These are phyloP conservation scores for Zaprionus gabonicus DNA, from an alignment of 1,140 invertebrate genomes.

Conservation along the genomic window DNA sequence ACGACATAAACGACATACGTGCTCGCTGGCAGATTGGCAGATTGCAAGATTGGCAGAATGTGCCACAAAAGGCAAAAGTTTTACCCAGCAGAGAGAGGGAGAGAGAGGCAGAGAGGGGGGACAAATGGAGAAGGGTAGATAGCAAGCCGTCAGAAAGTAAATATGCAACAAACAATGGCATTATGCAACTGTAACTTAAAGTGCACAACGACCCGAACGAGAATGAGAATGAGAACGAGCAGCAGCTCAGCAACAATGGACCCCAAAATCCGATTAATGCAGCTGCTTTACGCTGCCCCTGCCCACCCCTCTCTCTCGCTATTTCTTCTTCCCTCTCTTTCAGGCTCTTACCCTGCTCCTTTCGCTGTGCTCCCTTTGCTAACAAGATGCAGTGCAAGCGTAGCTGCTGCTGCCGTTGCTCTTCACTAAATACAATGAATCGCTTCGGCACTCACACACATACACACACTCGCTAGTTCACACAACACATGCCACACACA, in stretches of 20 bases:
- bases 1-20: conserved; percentile 78
- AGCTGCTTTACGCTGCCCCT: conserved; percentile 27
- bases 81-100: conserved; percentile 12
- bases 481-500: conserved; percentile 27
- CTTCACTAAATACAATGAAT: conserved; percentile 75
- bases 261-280: conserved; percentile 77
- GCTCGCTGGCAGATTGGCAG: conserved; percentile 44
- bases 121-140: conserved; percentile 24
- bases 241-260: conserved; percentile 59
- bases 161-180: conserved; percentile 82
- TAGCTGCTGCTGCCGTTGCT: conserved; percentile 27
- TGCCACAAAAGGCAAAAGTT: conserved; percentile 52
- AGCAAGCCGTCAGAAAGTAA: conserved; percentile 77
- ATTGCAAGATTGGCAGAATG: conserved; percentile 38
- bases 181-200: conserved; percentile 76
- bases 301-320: too few relatives aligned
- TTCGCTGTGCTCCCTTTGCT: neutral
- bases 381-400: conserved; percentile 20
- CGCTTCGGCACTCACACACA: conserved; percentile 57
- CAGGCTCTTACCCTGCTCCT: neutral
- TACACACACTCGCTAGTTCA: conserved; percentile 11
- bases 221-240: neutral
- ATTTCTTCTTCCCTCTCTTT: neutral
- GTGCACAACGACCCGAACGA: conserved; percentile 53
- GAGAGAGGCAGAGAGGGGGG: neutral